Conservation (phyloP, 2,888 invertebrate genomes). For the Thera britannica region DNA sequence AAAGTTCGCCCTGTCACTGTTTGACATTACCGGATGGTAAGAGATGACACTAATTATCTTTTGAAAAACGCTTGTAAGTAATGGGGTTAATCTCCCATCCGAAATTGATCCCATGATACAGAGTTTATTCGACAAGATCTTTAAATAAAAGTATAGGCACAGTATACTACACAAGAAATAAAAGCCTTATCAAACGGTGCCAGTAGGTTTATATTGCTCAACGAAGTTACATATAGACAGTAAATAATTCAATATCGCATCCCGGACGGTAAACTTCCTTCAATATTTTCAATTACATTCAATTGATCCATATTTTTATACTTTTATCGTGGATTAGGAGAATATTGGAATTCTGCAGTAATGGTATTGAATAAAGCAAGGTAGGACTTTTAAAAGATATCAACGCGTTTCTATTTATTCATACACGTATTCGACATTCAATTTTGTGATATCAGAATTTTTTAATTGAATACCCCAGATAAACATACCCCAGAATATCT, state of each 20-base stretch:
- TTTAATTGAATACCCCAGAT: too few relatives aligned
- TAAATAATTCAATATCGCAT: conserved; percentile 48
- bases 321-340: not conserved
- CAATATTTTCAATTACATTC: conserved; percentile 35
- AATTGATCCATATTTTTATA: conserved; percentile 21
- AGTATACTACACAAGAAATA: not conserved
- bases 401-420: conserved; percentile 5
- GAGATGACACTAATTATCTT: too few relatives aligned
- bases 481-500: too few relatives aligned
- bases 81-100: too few relatives aligned
- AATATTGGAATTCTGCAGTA: not conserved
- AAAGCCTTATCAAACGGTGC: not conserved
- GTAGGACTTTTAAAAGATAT: conserved; percentile 5
- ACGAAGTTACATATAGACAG: conserved; percentile 20
- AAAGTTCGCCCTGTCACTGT: too few relatives aligned
- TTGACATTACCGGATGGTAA: too few relatives aligned
- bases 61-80: too few relatives aligned
- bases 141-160: not conserved
- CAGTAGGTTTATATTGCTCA: conserved; percentile 15
- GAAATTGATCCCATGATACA: too few relatives aligned
- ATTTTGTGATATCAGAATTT: not conserved
- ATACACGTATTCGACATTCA: not conserved
- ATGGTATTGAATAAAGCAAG: not conserved
- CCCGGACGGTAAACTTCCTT: conserved; percentile 39
- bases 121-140: not conserved